A percentile compares a stretch with the other conserved stretches of the same genome.
phyloP scores from a whole-genome alignment of 37 sponge, comb jelly and placozoan species.

The Aphrocallistes beatrix region DNA sequence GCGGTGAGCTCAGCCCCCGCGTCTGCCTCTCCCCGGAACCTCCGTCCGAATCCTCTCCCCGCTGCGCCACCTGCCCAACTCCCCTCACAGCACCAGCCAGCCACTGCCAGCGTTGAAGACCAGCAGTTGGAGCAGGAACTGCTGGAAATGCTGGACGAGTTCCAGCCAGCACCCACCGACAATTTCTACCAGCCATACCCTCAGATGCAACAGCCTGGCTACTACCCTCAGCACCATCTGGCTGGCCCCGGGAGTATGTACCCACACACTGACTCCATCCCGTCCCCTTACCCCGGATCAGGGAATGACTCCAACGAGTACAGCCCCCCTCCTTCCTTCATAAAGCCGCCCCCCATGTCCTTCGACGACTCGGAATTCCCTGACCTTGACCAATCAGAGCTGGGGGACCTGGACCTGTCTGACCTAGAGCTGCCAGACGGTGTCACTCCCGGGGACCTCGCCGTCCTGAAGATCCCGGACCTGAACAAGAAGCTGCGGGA shows the following conservation, averaged over 20 bases:
- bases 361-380: not conserved
- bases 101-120: too few species aligned
- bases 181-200: not conserved
- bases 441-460: not conserved
- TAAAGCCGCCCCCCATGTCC: not conserved
- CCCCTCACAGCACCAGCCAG: too few species aligned
- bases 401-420: not conserved
- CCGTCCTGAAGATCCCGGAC: not conserved
- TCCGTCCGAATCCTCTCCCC: too few species aligned
- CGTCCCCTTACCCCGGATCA: not conserved
- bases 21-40: too few species aligned
- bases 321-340: not conserved
- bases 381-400: not conserved
- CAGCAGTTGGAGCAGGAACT: not conserved
- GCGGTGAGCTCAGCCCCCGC: not conserved
- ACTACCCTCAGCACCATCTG: not conserved
- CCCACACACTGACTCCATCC: not conserved
- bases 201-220: not conserved
- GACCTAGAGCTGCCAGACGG: not conserved
- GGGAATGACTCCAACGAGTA: not conserved
- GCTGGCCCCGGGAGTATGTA: not conserved
- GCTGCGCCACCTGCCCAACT: too few species aligned
- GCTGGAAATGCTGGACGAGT: not conserved
- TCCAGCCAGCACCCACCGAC: not conserved
- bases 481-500: conserved; percentile 7